Base-by-base conservation (phyloP, 2,113 vertebrate genomes). In the Nyctibius bracteatus region DNA sequence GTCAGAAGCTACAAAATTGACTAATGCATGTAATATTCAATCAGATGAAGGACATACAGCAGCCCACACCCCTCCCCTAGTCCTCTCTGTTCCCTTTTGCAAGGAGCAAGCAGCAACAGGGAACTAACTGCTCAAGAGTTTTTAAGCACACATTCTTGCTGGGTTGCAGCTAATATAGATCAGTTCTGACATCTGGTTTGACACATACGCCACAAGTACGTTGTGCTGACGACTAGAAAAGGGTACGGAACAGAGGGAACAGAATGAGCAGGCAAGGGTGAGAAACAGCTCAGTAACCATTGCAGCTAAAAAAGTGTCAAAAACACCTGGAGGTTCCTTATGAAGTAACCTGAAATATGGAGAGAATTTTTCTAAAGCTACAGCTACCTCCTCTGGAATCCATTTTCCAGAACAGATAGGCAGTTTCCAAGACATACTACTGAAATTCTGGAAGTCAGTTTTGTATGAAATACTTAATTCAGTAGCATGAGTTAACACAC, bases 101-200 rank as follows among this genome's bases (percentile, higher is more conserved):
- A 8, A 39, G 35, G 12, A 73, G 8, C 27, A 63, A 59, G 81
- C 87, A 85, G 84, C 78, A 82, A 16, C 61, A 81, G 33, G 22
- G 27, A 85, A 35, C 25, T 35, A 84, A 74, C 2, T 30, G 35
- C 39, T 67, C 44, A 37, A 59, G 82, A 4, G 30, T 61, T 49
- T 81, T 37, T 21, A 59, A 78, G 85, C 52, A 22, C 17, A 55
- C 35, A 16, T 61, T n/a, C 61, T 74, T 20, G 1, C 62, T 49
- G 68, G 72, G 27, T 2, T 78, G 89, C 57, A 93, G 62, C 62
- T 90, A 62, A 59, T 12, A 67, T 47, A 68, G 51, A 91, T 58
- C 87, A 81, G 65, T n/a, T 87, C 54, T 86, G 72, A 81, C 87
- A 94, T 66, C 86, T 89, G 84, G 59, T 81, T 93, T 97, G 90